These are phyloP conservation scores for Ciconia stormi DNA, from an alignment of 2,113 vertebrate genomes.

Conservation along the genomic window DNA sequence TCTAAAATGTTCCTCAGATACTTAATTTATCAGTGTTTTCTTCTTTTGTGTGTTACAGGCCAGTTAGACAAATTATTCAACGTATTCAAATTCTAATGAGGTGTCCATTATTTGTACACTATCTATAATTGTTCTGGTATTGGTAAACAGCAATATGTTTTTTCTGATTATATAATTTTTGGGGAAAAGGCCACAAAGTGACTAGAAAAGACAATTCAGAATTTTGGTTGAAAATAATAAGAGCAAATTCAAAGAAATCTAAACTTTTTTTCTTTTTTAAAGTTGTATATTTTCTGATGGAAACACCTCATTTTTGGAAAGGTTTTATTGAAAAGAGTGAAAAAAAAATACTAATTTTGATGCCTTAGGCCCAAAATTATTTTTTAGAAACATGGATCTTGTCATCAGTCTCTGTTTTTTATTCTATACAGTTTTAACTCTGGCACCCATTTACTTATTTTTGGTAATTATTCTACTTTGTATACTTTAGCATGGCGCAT, in stretches of 20 bases:
- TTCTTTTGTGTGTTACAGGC: not conserved
- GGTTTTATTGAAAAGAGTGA: not conserved
- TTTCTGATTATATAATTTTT: not conserved
- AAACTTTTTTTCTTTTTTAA: not conserved
- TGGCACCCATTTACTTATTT: not conserved
- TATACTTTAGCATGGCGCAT: not conserved
- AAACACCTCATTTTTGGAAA: not conserved
- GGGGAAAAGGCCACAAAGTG: not conserved
- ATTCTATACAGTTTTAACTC: not conserved
- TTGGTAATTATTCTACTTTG: not conserved
- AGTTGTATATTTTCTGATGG: not conserved
- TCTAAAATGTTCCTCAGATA: not conserved
- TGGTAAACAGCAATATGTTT: not conserved
- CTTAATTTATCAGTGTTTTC: not conserved
- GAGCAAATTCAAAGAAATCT: accelerated
- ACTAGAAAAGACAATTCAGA: not conserved
- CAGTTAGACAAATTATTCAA: not conserved
- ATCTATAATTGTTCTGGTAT: not conserved
- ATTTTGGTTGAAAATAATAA: not conserved
- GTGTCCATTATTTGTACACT: not conserved
- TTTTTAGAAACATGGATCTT: not conserved
- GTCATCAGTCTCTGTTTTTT: not conserved
- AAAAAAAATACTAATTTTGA: not conserved
- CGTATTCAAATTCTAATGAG: not conserved
- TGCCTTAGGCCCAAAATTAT: not conserved